phyloP scores from a whole-genome alignment of 2,888 invertebrate genomes.

The Ceraclea dissimilis region DNA sequence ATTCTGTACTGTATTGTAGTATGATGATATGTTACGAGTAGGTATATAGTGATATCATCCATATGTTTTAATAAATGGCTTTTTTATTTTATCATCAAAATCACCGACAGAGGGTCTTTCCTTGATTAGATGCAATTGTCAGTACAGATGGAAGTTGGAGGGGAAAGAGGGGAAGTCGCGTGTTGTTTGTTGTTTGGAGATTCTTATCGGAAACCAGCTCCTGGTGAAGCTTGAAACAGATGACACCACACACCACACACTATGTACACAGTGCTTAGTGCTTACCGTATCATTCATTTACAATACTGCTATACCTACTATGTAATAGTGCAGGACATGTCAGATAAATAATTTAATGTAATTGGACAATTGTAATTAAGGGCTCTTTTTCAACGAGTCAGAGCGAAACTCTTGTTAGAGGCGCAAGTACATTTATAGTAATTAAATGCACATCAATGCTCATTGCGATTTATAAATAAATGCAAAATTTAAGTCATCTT shows the following conservation, averaged over 20 bases:
- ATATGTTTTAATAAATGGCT: too few relatives aligned
- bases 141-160: neutral
- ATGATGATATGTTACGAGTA: too few relatives aligned
- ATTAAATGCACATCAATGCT: too few relatives aligned
- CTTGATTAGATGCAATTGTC: slow-evolving; percentile 1
- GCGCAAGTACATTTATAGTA: too few relatives aligned
- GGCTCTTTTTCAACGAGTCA: neutral
- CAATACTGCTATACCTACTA: too few relatives aligned
- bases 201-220: neutral
- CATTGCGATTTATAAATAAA: too few relatives aligned
- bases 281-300: neutral
- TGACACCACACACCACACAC: neutral
- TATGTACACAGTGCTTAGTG: too few relatives aligned
- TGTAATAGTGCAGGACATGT: neutral
- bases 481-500: too few relatives aligned
- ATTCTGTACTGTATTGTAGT: too few relatives aligned
- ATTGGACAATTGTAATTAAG: neutral
- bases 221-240: neutral
- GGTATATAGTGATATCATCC: too few relatives aligned
- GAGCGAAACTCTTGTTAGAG: too few relatives aligned
- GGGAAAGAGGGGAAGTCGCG: neutral
- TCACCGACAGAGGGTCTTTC: neutral
- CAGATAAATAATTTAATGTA: neutral
- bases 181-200: neutral
- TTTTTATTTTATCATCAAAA: too few relatives aligned